A percentile compares a stretch with the other conserved stretches of the same genome.
Evolutionary conservation across 2,797 vertebrate species (phyloP).

Genomic region (Enteromius afrohamiltoni): DNA sequence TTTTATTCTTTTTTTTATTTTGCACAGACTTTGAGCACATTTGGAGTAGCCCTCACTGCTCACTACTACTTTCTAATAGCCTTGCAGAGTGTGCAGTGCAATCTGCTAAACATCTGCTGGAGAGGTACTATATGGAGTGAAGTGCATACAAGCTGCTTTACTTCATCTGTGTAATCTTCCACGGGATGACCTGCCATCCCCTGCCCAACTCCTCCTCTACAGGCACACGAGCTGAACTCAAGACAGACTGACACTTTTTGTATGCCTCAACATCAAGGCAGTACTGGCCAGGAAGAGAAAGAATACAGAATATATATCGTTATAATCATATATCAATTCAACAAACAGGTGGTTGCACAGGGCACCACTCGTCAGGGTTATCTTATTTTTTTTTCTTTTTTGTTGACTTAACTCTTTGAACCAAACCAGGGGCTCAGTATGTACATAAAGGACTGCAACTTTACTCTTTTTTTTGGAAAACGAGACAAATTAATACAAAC

Average conservation of each 20-base stretch:
- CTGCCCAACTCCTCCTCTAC: neutral
- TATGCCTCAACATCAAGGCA: neutral
- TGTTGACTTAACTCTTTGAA: neutral
- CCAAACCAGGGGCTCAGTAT: neutral
- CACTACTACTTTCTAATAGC: neutral
- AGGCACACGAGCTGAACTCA: neutral
- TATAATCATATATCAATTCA: too few species aligned
- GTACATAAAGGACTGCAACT: neutral
- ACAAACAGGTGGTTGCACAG: neutral
- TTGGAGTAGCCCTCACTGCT: neutral
- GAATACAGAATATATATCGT: too few species aligned
- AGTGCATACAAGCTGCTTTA: neutral
- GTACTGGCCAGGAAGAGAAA: neutral
- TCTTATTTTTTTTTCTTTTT: neutral
- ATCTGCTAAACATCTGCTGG: neutral
- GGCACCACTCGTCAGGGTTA: neutral
- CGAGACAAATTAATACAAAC: neutral
- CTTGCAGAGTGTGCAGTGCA: neutral
- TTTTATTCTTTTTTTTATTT: neutral
- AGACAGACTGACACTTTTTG: neutral
- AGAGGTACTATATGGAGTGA: neutral
- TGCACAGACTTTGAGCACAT: neutral
- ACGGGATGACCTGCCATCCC: neutral
- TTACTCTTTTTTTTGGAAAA: neutral
- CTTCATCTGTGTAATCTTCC: neutral